Conservation (phyloP, 2,888 invertebrate genomes). For the Erannis defoliaria region DNA sequence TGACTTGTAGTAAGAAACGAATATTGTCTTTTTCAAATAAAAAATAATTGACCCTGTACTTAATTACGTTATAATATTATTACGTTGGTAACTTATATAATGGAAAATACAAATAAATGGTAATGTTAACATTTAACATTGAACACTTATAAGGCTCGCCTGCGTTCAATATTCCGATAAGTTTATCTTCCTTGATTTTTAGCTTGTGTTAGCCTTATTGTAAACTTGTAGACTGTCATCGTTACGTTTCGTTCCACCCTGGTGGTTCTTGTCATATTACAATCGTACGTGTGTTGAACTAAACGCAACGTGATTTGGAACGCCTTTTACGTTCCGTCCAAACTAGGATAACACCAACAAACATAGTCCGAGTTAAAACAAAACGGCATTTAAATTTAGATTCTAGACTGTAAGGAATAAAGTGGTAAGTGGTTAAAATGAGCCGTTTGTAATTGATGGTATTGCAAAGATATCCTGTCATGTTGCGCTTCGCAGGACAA, state of each 20-base stretch:
- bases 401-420: conserved; percentile 17
- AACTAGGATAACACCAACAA: conserved; percentile 48
- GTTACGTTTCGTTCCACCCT: conserved; percentile 65
- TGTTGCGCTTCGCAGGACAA: conserved; percentile 65
- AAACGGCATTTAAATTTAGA: conserved; percentile 8
- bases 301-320: conserved; percentile 72
- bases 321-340: conserved; percentile 68
- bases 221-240: conserved; percentile 69
- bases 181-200: not conserved
- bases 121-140: no score
- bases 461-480: conserved; percentile 57
- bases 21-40: no score
- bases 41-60: no score
- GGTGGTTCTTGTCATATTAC: conserved; percentile 48
- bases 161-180: not conserved
- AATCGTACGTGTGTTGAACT: conserved; percentile 68
- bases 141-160: not conserved
- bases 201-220: conserved; percentile 27
- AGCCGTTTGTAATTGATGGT: conserved; percentile 41
- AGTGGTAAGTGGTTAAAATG: conserved; percentile 18
- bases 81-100: no score
- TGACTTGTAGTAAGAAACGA: no score
- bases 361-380: conserved; percentile 33
- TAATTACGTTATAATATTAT: no score
- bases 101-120: no score